Evolutionary conservation across 37 sponge, comb jelly and placozoan species (phyloP), one percentile per base, ranked within the genome.

Genomic region (Halichondria panicea): DNA sequence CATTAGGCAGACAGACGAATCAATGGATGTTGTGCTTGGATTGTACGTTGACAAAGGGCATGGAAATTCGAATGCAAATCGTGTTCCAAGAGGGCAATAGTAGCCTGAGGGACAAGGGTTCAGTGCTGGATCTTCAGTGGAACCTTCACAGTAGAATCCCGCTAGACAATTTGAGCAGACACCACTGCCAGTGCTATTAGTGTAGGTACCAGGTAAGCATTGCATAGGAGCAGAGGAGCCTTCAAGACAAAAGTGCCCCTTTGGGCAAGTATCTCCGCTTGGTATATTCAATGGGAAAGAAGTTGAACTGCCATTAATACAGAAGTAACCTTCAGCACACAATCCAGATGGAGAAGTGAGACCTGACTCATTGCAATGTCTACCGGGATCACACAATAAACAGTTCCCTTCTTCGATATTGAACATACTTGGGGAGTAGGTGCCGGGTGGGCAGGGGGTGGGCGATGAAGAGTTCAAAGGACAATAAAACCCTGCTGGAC

Each of bases 261-360:
- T 48, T 18, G 52, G 52, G 15, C 52, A 58, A 11, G n/a, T 58
- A 58, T 58, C 60, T 25, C 60, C 60, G 7, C 8, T 7, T 12
- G 27, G n/a, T 11, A 7, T 24, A 58, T 58, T 27, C 15, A n/a
- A 7, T 8, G 60, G 60, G 27, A 58, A 58, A 7, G 60, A 21
- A n/a, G 60, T 58, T 11, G 60, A 24, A 22, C 60, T 58, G 6
- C 27, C 27, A 58, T n/a, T n/a, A 21, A 27, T 27, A 22, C 60
- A 58, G 27, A 24, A 58, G 27, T 58, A 58, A 7, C 60, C 60
- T 25, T 21, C 60, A 24, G 60, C 19, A 58, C 60, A 58, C 60
- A 21, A 18, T 48, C 52, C 52, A 48, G 52, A 18, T 48, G 52
- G 52, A 18, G 11, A 11, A 48, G 52, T 48, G 52, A 18, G 52